phyloP scores from a whole-genome alignment of 2,888 invertebrate genomes.

The Hipparchia semele region DNA sequence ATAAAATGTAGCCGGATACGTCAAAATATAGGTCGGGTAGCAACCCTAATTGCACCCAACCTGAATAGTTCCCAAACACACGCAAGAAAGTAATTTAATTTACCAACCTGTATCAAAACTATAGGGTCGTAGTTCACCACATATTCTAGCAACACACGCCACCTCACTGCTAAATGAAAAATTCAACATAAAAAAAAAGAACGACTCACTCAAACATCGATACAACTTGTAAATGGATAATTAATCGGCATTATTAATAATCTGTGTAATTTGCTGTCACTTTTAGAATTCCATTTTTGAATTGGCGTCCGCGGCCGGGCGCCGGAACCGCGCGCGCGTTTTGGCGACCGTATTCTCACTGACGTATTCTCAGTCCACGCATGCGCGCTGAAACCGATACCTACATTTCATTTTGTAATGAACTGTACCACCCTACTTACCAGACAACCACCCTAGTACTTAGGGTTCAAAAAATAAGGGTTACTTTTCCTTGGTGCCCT shows the following conservation, averaged over 20 bases:
- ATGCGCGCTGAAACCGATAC: conserved; percentile 58
- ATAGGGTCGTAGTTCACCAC: conserved; percentile 44
- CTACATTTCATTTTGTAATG: conserved; percentile 71
- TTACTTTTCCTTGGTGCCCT: conserved; percentile 36
- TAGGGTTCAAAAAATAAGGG: conserved; percentile 38
- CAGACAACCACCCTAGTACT: conserved; percentile 39
- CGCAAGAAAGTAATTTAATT: conserved; percentile 71
- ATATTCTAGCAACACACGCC: conserved; percentile 39
- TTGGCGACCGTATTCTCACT: conserved; percentile 59
- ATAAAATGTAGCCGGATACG: too few species aligned
- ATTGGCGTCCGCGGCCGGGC: conserved; percentile 46
- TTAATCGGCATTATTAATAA: conserved; percentile 33
- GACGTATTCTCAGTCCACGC: conserved; percentile 57
- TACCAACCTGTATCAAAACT: conserved; percentile 61
- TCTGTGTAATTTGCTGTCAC: conserved; percentile 43
- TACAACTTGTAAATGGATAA: conserved; percentile 1
- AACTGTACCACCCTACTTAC: conserved; percentile 51
- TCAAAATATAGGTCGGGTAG: background rate
- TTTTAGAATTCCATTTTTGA: conserved; percentile 67
- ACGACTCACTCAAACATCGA: conserved; percentile 34
- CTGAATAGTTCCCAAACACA: conserved; percentile 47
- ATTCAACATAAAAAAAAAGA: conserved; percentile 51
- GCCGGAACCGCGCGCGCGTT: conserved; percentile 59
- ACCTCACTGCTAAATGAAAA: conserved; percentile 58
- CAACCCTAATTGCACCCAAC: conserved; percentile 28